Evolutionary conservation across 2,888 invertebrate species (phyloP), one percentile per base, ranked within the genome.

Genomic region (Beris chalybata): DNA sequence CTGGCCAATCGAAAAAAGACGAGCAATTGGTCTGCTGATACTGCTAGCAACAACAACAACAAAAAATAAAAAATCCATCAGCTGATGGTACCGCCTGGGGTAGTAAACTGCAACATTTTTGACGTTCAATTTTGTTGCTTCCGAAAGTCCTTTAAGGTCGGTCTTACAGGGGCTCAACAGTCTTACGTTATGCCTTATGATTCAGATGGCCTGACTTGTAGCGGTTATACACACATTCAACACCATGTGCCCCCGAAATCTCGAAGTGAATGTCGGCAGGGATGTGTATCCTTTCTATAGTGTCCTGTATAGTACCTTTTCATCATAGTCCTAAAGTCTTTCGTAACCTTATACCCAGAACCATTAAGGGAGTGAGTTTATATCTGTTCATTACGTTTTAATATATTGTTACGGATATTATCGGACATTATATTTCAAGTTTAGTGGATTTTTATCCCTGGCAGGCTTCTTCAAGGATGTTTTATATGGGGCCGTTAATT

Each of bases 361-460:
- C 66, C 44, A 31, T 53, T 45, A 43, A 44, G 45, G 47, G 52
- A 53, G 44, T 32, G 50, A 52, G 58, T 57, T 50, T 66, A 66
- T 66, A 61, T 66, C 56, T 66, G 61, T 63, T 61, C 66, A 61
- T 63, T 66, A 66, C 66, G 55, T 55, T 63, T 66, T 58, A 56
- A 66, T 66, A 66, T 63, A 63, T 66, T 66, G 66, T 66, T 66
- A 63, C 66, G 66, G 63, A 61, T 66, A 66, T 66, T 66, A 66
- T 63, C 61, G 66, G 61, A 56, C 61, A 66, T 66, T 66, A 66
- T 66, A 63, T 63, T 66, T 63, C 55, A 66, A 55, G 55, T 66
- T 66, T 66, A 66, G 66, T 55, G 55, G 55, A 63, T 66, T 66
- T 63, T 66, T 66, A 56, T 64, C 54, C 54, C 43, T 22, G 44